Percentiles rank a stretch among this genome's conserved stretches.
Conservation (phyloP, 2,888 invertebrate genomes). For the Mythimna pallens region DNA sequence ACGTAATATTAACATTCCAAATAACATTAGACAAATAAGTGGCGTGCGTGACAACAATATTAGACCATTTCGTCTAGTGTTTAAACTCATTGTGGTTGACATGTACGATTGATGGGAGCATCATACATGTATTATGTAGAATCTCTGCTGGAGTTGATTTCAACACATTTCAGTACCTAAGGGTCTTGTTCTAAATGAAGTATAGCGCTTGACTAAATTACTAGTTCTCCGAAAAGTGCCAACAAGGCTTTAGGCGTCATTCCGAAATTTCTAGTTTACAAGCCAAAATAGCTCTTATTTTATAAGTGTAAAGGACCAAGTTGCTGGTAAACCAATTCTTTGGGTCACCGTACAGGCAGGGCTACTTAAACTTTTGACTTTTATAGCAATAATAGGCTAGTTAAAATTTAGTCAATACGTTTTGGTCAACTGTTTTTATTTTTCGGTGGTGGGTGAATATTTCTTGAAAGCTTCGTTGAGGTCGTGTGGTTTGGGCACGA, state of each 20-base stretch:
- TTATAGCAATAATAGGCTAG: conserved; percentile 32
- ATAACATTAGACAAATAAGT: no score
- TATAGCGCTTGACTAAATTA: conserved; percentile 38
- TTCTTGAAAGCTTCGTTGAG: conserved; percentile 6
- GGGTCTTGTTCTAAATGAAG: neutral
- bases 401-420: conserved; percentile 20
- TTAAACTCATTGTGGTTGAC: conserved; percentile 5
- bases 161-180: neutral
- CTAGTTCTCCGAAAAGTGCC: conserved; percentile 30
- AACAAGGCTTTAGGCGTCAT: conserved; percentile 33
- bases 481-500: conserved; percentile 2
- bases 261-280: conserved; percentile 21
- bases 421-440: conserved; percentile 4
- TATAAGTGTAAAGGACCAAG: conserved; percentile 5
- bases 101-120: neutral
- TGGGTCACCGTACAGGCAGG: conserved; percentile 41
- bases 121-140: neutral
- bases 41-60: no score
- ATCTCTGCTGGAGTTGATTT: neutral
- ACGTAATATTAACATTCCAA: no score
- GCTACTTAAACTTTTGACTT: conserved; percentile 50
- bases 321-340: conserved; percentile 53
- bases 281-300: conserved; percentile 47
- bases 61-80: neutral
- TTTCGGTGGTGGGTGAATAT: conserved; percentile 39